phyloP scores from a whole-genome alignment of 2,888 invertebrate genomes.

The Dendrolimus pini region DNA sequence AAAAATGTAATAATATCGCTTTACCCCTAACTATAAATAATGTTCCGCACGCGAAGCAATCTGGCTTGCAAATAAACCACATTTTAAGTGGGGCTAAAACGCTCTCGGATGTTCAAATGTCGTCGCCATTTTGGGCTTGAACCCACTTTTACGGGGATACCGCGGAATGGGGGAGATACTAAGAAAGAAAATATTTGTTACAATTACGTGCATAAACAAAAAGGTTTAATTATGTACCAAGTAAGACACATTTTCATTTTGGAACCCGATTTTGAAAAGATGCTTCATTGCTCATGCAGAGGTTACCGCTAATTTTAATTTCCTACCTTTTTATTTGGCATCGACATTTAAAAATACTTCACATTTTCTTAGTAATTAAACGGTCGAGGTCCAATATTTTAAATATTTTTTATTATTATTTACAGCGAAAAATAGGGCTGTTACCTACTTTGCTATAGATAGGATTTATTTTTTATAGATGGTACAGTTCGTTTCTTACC shows the following conservation, averaged over 20 bases:
- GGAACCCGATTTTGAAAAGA: background rate
- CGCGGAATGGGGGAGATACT: constrained; percentile 19
- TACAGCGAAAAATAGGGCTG: too few relatives aligned
- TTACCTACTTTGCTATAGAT: too few relatives aligned
- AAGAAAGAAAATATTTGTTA: constrained; percentile 17
- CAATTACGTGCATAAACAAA: constrained; percentile 2
- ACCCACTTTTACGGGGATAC: constrained; percentile 24
- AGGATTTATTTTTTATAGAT: too few relatives aligned
- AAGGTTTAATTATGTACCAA: background rate
- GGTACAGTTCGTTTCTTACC: too few relatives aligned
- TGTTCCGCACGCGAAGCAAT: constrained; percentile 30
- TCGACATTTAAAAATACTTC: too few relatives aligned
- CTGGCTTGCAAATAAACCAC: constrained; percentile 50
- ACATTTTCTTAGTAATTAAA: too few relatives aligned
- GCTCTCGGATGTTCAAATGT: constrained; percentile 39
- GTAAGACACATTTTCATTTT: background rate
- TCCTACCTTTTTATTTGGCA: too few relatives aligned
- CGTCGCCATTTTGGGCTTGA: constrained; percentile 38
- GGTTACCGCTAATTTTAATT: too few relatives aligned
- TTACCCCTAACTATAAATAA: constrained; percentile 44
- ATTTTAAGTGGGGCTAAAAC: constrained; percentile 47
- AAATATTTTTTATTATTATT: too few relatives aligned
- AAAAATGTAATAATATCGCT: constrained; percentile 33
- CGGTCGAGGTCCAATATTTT: too few relatives aligned
- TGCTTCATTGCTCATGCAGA: too few relatives aligned